Base-by-base conservation (phyloP, 1,140 invertebrate genomes). In the Nephotettix cincticeps region DNA sequence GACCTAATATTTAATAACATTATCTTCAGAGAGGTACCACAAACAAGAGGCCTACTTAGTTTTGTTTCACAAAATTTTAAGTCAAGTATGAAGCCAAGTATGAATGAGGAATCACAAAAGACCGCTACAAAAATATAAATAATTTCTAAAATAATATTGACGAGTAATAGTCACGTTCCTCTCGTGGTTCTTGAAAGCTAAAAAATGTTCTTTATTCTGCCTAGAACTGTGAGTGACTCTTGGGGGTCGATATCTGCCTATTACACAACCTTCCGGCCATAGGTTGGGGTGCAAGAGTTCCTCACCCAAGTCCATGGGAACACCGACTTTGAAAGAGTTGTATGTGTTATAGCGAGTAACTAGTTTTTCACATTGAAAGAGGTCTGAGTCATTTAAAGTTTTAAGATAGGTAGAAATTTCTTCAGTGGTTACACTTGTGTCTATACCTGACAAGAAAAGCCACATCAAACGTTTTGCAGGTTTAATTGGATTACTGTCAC, bases 111-210 rank as follows among this genome's bases (percentile, higher is more conserved):
- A 19, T 19, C 13, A 19, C 13, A 58, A 9, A 11, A 11, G 13
- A 9, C 19, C 13, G 11, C 17, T 11, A 65, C 17, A 68, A 56
- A 56, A 36, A 56, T 1, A 56, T 19, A 68, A 68, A 13, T 51
- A 51, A 47, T 21, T 45, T 68, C 19, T 23, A 36, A 32, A 32
- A 63, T 19, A 67, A n/a, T n/a, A n/a, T n/a, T n/a, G n/a, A n/a
- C n/a, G 4, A 36, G 29, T 43, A 23, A 51, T n/a, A n/a, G n/a
- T n/a, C n/a, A n/a, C n/a, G n/a, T n/a, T n/a, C n/a, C n/a, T n/a
- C n/a, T n/a, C n/a, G n/a, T n/a, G n/a, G n/a, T n/a, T n/a, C n/a
- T n/a, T n/a, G n/a, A n/a, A n/a, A n/a, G n/a, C n/a, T n/a, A n/a
- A n/a, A n/a, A n/a, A n/a, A n/a, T n/a, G n/a, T n/a, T n/a, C n/a